Evolutionary conservation across 1,140 invertebrate genomes (phyloP).

Genomic region (Pachyrhynchus sulphureomaculatus): DNA sequence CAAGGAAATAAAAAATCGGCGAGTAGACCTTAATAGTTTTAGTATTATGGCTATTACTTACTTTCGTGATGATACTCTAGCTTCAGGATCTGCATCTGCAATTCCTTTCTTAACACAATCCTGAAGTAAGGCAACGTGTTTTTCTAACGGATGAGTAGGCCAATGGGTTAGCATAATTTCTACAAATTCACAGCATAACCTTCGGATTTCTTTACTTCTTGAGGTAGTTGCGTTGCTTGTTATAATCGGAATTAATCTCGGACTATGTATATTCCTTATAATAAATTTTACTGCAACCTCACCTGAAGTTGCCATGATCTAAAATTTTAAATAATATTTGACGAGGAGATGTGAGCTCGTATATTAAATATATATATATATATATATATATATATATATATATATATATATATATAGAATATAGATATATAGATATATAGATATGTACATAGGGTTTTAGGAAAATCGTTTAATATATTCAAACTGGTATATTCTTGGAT

Average conservation of each 20-base stretch:
- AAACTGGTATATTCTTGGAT: too few species aligned
- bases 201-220: slow-evolving; percentile 91
- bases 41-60: too few species aligned
- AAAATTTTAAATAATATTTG: slow-evolving; percentile 31
- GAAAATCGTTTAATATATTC: too few species aligned
- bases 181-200: slow-evolving; percentile 80
- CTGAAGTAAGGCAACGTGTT: slow-evolving; percentile 72
- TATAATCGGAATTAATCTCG: slow-evolving; percentile 85
- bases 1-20: too few species aligned
- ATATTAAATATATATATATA: not conserved
- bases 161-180: slow-evolving; percentile 83
- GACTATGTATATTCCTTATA: slow-evolving; percentile 82
- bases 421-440: too few species aligned
- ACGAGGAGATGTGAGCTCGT: not conserved
- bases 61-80: slow-evolving; percentile 73
- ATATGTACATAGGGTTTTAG: too few species aligned
- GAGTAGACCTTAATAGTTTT: too few species aligned
- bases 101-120: slow-evolving; percentile 89
- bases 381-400: not conserved
- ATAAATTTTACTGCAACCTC: slow-evolving; percentile 86
- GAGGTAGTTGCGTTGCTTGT: slow-evolving; percentile 71
- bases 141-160: slow-evolving; percentile 80
- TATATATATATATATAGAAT: too few species aligned
- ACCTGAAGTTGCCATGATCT: slow-evolving; percentile 91
- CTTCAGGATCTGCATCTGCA: slow-evolving; percentile 88